Percentiles rank a stretch among this genome's conserved stretches.
Conservation (phyloP, 2,888 invertebrate species). For the Saturnia japonica region DNA sequence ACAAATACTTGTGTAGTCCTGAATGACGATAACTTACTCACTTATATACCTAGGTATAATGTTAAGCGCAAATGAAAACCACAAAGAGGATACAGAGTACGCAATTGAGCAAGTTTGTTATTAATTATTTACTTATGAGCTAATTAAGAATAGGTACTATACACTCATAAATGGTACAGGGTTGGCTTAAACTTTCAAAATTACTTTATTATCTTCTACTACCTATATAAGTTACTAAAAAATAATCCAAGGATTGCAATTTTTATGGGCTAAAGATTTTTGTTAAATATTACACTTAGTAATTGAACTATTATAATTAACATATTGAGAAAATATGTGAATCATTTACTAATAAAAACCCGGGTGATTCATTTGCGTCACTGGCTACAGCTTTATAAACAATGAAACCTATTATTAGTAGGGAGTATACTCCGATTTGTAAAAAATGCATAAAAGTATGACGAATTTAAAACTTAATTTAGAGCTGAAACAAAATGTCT, state of each 20-base stretch:
- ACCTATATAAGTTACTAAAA: background rate
- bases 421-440: background rate
- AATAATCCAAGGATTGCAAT: background rate
- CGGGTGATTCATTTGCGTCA: background rate
- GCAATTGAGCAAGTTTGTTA: background rate
- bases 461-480: background rate
- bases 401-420: background rate
- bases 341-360: background rate
- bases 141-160: background rate
- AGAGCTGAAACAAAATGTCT: background rate
- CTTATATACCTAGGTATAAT: background rate
- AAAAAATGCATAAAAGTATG: background rate
- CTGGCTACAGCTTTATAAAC: background rate
- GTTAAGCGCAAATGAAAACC: background rate
- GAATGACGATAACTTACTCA: background rate
- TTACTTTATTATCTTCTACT: background rate
- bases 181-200: background rate
- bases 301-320: background rate
- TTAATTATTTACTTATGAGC: background rate
- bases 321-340: background rate
- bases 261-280: background rate
- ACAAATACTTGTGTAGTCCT: background rate
- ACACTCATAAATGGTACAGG: background rate
- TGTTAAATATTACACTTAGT: too few relatives aligned
- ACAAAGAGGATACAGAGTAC: background rate